These are phyloP conservation scores for Zaprionus bogoriensis DNA, from an alignment of 2,888 invertebrate genomes.

Conservation along the genomic window DNA sequence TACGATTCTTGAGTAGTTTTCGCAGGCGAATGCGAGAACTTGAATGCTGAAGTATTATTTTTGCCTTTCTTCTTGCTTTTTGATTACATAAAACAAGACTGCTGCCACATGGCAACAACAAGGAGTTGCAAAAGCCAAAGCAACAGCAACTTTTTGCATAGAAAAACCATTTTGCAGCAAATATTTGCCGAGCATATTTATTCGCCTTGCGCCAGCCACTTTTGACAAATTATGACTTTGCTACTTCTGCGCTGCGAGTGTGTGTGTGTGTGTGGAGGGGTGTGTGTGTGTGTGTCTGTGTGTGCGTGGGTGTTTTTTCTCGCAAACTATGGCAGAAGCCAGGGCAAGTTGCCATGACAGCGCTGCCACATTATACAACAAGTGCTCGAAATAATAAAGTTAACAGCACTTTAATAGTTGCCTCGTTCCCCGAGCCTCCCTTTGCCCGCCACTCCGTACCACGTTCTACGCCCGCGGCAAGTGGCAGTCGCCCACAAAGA, in stretches of 20 bases:
- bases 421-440: slow-evolving; percentile 41
- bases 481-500: slow-evolving; percentile 46
- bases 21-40: slow-evolving; percentile 47
- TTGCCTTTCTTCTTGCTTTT: slow-evolving; percentile 7
- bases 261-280: no score
- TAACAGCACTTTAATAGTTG: slow-evolving; percentile 78
- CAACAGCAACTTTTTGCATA: slow-evolving; percentile 50
- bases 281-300: slow-evolving; percentile 23
- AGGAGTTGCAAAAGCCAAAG: slow-evolving; percentile 12
- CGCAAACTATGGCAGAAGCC: slow-evolving; percentile 64
- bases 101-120: slow-evolving; percentile 37
- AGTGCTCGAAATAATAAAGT: slow-evolving; percentile 78
- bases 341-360: slow-evolving; percentile 76
- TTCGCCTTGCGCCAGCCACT: slow-evolving; percentile 57
- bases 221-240: slow-evolving; percentile 73
- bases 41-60: slow-evolving; percentile 60
- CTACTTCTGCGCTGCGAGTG: slow-evolving; percentile 17
- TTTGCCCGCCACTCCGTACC: no score
- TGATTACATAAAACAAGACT: slow-evolving; percentile 50
- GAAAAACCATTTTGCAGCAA: slow-evolving; percentile 63
- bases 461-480: slow-evolving; percentile 37
- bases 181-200: slow-evolving; percentile 70
- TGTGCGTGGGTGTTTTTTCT: slow-evolving; percentile 25
- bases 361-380: slow-evolving; percentile 74
- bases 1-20: slow-evolving; percentile 20